phyloP scores from a whole-genome alignment of 2,797 vertebrate genomes.

The Crenichthys baileyi region DNA sequence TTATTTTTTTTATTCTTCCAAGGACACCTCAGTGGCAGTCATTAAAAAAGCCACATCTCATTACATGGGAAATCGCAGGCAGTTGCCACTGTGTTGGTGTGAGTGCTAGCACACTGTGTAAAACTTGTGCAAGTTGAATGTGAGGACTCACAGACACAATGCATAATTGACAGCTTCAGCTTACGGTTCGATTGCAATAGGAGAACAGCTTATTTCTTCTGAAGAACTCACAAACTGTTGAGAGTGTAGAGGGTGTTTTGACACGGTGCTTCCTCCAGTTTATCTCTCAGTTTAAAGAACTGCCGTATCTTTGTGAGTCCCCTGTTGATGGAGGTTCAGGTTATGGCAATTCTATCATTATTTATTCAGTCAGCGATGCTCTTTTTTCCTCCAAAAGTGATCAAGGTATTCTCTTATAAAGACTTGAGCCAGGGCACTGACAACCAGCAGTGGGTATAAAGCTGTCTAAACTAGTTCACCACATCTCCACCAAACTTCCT shows the following conservation, averaged over 20 bases:
- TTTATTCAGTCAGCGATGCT: slow-evolving; percentile 9
- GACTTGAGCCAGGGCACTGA: slow-evolving; percentile 10
- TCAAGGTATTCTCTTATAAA: slow-evolving; percentile 20
- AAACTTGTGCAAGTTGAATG: slow-evolving; percentile 19
- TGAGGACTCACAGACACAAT: slow-evolving; percentile 20
- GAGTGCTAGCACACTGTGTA: slow-evolving; percentile 5
- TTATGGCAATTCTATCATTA: not conserved
- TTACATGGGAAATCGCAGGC: slow-evolving; percentile 19
- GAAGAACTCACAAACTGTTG: slow-evolving; percentile 11
- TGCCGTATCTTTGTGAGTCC: not conserved
- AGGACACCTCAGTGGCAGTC: not conserved
- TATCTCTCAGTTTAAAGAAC: slow-evolving; percentile 12
- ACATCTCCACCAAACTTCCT: slow-evolving; percentile 21
- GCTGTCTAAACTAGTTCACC: slow-evolving; percentile 17
- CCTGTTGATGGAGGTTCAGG: slow-evolving; percentile 4
- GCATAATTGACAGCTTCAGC: slow-evolving; percentile 37
- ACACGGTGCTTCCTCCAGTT: slow-evolving; percentile 18
- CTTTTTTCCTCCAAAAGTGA: slow-evolving; percentile 8
- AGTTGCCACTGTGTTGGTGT: not conserved
- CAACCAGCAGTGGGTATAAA: slow-evolving; percentile 10
- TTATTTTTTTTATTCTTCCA: slow-evolving; percentile 4
- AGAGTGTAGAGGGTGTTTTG: slow-evolving; percentile 13
- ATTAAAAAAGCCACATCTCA: slow-evolving; percentile 13
- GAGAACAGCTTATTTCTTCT: slow-evolving; percentile 17
- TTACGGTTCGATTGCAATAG: slow-evolving; percentile 25